phyloP scores from a whole-genome alignment of 2,797 vertebrate genomes.

The Lagorchestes hirsutus region DNA sequence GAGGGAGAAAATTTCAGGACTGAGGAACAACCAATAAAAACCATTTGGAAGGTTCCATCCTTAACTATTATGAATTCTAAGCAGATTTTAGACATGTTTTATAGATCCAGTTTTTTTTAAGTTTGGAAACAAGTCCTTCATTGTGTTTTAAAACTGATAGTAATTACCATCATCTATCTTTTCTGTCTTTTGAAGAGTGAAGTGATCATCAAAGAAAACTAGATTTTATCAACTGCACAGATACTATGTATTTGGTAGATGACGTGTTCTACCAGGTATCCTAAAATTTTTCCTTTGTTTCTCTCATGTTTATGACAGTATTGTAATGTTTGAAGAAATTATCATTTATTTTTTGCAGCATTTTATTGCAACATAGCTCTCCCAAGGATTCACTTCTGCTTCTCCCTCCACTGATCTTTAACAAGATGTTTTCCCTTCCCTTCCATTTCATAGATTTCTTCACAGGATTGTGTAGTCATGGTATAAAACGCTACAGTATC shows the following conservation, averaged over 20 bases:
- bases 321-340: neutral
- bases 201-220: neutral
- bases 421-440: neutral
- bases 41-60: neutral
- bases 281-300: neutral
- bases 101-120: neutral
- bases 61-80: neutral
- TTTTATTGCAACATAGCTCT: neutral
- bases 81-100: neutral
- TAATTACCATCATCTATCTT: neutral
- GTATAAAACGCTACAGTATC: neutral
- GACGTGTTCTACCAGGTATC: neutral
- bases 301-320: neutral
- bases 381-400: neutral
- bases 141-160: neutral
- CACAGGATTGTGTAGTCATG: neutral
- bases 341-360: neutral
- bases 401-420: neutral
- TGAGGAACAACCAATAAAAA: neutral
- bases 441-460: neutral
- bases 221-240: neutral
- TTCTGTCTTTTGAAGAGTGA: neutral
- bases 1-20: neutral
- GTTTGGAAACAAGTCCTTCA: neutral
- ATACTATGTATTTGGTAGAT: neutral